Percentiles rank a stretch among this genome's conserved stretches.
Conservation (phyloP, 2,797 vertebrate species). For the Rousettus madagascariensis region DNA sequence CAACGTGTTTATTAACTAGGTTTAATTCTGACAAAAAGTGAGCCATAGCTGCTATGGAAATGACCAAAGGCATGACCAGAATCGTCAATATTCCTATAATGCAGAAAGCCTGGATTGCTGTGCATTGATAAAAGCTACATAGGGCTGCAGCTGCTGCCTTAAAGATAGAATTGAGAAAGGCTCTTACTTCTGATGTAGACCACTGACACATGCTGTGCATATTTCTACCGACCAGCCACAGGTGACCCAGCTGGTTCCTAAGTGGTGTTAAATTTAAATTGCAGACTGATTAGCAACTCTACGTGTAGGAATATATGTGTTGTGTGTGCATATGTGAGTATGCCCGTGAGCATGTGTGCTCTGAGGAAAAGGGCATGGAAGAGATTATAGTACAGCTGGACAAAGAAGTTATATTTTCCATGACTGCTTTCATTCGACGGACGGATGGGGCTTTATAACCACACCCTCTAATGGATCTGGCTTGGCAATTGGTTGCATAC, state of each 20-base stretch:
- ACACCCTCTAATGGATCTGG: conserved; percentile 48
- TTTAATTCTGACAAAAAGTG: conserved; percentile 30
- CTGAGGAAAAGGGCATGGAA: not conserved
- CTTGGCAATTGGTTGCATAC: conserved; percentile 21
- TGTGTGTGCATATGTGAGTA: not conserved
- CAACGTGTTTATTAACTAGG: conserved; percentile 7
- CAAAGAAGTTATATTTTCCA: conserved; percentile 35
- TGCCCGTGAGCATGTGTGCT: not conserved
- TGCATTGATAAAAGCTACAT: not conserved
- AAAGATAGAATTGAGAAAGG: not conserved
- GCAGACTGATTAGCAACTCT: not conserved
- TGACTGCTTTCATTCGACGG: conserved; percentile 11
- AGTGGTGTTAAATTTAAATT: conserved; percentile 52
- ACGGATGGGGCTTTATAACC: not conserved
- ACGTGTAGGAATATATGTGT: not conserved
- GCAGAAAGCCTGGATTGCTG: not conserved
- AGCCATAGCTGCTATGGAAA: not conserved
- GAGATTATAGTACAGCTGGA: conserved; percentile 39
- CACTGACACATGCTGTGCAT: not conserved
- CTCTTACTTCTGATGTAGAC: conserved; percentile 19
- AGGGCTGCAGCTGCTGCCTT: conserved; percentile 40
- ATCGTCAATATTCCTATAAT: not conserved
- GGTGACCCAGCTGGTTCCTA: conserved; percentile 59
- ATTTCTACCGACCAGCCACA: conserved; percentile 14
- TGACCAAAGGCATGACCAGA: not conserved